Evolutionary conservation across 2,113 vertebrate species (phyloP).

Genomic region (Zosterops hypoxanthus): DNA sequence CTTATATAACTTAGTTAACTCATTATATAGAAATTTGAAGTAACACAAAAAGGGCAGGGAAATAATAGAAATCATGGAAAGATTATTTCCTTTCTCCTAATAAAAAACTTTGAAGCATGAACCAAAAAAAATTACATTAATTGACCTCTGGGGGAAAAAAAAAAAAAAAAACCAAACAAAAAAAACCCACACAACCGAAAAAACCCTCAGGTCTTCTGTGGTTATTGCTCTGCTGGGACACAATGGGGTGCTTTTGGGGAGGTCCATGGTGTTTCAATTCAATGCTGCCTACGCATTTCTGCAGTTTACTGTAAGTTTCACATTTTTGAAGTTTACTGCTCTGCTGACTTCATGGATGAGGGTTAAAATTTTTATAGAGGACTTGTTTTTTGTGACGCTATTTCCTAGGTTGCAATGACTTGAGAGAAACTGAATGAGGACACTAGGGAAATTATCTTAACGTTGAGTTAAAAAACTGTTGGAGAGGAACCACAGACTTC

Average conservation of each 20-base stretch:
- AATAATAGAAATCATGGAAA: not conserved
- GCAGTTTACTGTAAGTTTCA: not conserved
- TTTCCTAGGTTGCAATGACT: not conserved
- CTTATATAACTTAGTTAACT: not conserved
- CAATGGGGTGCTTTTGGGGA: not conserved
- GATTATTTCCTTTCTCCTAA: not conserved
- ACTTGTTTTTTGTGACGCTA: not conserved
- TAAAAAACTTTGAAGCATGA: not conserved
- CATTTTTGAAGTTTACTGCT: not conserved
- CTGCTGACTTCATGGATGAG: not conserved
- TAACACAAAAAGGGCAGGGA: not conserved
- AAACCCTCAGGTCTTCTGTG: not conserved
- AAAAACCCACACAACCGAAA: rapidly evolving
- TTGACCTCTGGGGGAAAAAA: rapidly evolving
- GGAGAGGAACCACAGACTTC: not conserved
- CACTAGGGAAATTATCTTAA: not conserved
- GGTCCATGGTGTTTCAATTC: not conserved
- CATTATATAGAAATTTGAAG: not conserved
- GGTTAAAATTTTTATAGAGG: not conserved
- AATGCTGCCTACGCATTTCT: not conserved
- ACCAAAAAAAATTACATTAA: not conserved
- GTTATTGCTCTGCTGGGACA: not conserved
- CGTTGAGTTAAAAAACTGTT: not conserved
- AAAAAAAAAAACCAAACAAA: not conserved
- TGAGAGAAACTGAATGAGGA: not conserved